A percentile compares a stretch with the other conserved stretches of the same genome.
Evolutionary conservation across 2,888 invertebrate genomes (phyloP).

Genomic region (Cacoxenus indagator): DNA sequence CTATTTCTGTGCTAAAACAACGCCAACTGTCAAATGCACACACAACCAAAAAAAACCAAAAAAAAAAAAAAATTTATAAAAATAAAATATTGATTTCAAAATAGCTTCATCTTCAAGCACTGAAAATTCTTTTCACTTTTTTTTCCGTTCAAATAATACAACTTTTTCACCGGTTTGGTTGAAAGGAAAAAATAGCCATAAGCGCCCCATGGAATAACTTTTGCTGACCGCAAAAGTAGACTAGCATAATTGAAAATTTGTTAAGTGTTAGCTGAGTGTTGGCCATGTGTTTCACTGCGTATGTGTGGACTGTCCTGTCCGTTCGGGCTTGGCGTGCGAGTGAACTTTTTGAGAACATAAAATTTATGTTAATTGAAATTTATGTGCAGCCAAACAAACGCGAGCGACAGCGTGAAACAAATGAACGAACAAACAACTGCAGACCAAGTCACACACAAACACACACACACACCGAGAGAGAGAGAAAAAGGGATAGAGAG

Average conservation of each 20-base stretch:
- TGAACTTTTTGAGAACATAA: conserved; percentile 34
- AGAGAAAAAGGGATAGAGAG: too few species aligned
- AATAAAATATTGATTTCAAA: too few species aligned
- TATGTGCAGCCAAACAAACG: too few species aligned
- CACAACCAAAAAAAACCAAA: too few species aligned
- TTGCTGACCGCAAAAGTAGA: neutral
- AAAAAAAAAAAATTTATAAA: too few species aligned
- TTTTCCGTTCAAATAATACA: neutral
- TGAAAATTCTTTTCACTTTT: neutral
- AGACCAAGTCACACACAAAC: conserved; percentile 3
- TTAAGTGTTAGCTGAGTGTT: neutral
- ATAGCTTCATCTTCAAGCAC: too few species aligned
- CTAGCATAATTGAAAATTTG: conserved; percentile 10
- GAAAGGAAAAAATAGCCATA: neutral
- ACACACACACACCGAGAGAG: neutral
- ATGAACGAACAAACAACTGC: neutral
- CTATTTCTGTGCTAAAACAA: neutral
- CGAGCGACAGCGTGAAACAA: too few species aligned
- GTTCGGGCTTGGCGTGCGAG: neutral
- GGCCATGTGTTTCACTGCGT: neutral
- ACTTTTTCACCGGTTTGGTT: neutral
- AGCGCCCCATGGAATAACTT: too few species aligned
- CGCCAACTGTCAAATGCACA: neutral
- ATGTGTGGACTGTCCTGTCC: neutral
- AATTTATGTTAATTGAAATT: conserved; percentile 63